Base-by-base conservation (phyloP, 2,888 invertebrate genomes). In the Erynnis tages region DNA sequence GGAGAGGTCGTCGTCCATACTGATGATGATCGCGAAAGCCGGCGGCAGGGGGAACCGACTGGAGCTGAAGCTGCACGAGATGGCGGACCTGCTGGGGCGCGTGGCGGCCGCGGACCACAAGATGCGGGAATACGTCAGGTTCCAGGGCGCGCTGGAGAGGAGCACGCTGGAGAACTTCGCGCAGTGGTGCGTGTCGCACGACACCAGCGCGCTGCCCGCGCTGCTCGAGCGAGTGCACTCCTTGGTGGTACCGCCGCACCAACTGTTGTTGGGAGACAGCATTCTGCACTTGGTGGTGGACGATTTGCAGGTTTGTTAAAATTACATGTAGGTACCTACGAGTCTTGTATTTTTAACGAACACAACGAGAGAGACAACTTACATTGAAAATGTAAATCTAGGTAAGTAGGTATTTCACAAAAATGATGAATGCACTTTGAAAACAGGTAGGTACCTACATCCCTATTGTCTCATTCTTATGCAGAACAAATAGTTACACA, bases 81-180 rank as follows among this genome's bases (percentile, higher is more conserved):
- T 95, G 57, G 74, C 91, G 4, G 92, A 93, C 60, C 80, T 92
- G 56, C 71, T 93, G 55, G 89, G 90, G 49, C 80, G 92, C 10
- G 91, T 94, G 34, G 86, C 92, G 40, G 85, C 91, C 19, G 90
- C 91, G 2, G 92, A 93, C 59, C 71, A 86, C 19, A 84, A 90
- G 65, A 93, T 94, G 92, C 71, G 90, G 55, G 88, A 89, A 46
- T 93, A 93, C 67, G 88, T 91, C 47, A 73, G 81, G 1, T 66
- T 90, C 40, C 86, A 90, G 58, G 76, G 86, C 23, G 85, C 85
- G 53, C 79, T 93, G 59, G 94, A 95, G 71, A 73, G 83, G 57
- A 84, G 86, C 54, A 96, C 96, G 4, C 69, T 95, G 58, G 88
- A 93, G 67, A 91, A 93, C 66, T 95, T 95, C 69, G 94, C 95